Conservation (phyloP, 2,113 vertebrate genomes). For the Phocoena phocoena region DNA sequence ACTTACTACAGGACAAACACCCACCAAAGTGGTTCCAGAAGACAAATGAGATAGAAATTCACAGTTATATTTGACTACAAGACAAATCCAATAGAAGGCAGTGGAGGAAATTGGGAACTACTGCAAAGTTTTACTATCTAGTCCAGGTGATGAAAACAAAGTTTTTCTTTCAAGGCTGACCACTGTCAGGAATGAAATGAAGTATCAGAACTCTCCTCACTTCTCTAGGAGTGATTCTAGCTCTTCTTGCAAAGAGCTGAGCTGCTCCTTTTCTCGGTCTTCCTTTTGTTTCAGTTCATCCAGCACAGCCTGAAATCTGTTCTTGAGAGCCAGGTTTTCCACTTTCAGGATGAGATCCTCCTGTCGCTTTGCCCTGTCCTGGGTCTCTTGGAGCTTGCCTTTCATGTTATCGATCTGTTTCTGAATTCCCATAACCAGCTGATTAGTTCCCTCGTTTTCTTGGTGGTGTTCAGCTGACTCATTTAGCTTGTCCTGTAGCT, state of each 20-base stretch:
- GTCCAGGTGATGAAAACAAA: background rate
- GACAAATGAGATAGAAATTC: slow-evolving; percentile 12
- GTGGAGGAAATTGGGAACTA: background rate
- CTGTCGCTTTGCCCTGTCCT: slow-evolving; percentile 95
- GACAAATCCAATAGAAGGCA: background rate
- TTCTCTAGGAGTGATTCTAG: slow-evolving; percentile 96
- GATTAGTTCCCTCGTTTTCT: slow-evolving; percentile 92
- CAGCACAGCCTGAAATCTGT: slow-evolving; percentile 94
- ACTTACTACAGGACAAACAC: slow-evolving; percentile 20
- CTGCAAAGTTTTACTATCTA: background rate
- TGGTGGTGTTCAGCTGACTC: slow-evolving; percentile 88
- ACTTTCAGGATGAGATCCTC: slow-evolving; percentile 99
- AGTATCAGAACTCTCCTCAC: slow-evolving; percentile 75
- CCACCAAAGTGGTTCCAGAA: background rate
- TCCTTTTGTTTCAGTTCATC: slow-evolving; percentile 97
- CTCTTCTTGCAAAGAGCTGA: slow-evolving; percentile 96
- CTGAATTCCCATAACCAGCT: slow-evolving; percentile 95
- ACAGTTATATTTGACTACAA: background rate
- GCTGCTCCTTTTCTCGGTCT: slow-evolving; percentile 95
- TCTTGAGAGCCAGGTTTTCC: slow-evolving; percentile 98
- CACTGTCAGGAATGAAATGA: slow-evolving; percentile 3
- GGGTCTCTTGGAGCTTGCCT: slow-evolving; percentile 95
- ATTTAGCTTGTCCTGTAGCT: slow-evolving; percentile 92
- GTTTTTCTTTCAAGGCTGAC: background rate
- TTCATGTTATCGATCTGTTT: slow-evolving; percentile 95